These are phyloP conservation scores for Muscicapa comitata DNA, from an alignment of 2,797 vertebrate genomes.

Conservation along the genomic window DNA sequence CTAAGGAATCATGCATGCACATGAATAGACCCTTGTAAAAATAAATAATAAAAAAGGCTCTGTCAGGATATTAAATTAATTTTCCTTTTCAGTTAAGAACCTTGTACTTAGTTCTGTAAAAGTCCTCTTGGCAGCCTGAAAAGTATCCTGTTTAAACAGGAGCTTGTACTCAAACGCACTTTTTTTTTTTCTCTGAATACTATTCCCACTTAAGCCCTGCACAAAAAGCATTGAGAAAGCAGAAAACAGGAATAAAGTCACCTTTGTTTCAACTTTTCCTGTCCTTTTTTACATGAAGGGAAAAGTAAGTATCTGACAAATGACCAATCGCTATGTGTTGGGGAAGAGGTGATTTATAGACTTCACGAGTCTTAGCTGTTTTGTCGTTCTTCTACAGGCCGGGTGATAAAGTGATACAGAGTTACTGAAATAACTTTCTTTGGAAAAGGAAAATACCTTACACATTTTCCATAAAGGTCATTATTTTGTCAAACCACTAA, in stretches of 20 bases:
- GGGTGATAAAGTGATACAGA: neutral
- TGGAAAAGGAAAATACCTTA: neutral
- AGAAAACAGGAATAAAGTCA: slow-evolving; percentile 57
- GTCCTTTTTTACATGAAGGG: neutral
- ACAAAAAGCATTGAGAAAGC: neutral
- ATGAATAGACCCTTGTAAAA: slow-evolving; percentile 11
- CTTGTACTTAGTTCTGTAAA: slow-evolving; percentile 6
- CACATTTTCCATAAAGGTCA: neutral
- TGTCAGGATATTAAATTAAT: slow-evolving; percentile 8
- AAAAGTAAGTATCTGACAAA: neutral
- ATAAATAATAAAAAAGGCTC: neutral
- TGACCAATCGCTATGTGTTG: neutral
- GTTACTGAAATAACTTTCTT: neutral
- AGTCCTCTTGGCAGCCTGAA: slow-evolving; percentile 30
- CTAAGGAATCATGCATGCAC: neutral
- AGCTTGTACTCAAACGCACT: slow-evolving; percentile 38
- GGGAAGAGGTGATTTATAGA: neutral
- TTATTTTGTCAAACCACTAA: neutral
- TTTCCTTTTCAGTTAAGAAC: slow-evolving; percentile 42
- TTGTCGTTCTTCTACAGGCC: neutral
- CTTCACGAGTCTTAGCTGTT: neutral
- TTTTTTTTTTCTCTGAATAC: neutral
- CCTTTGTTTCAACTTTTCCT: slow-evolving; percentile 59
- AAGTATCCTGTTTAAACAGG: slow-evolving; percentile 53
- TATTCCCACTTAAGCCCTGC: slow-evolving; percentile 35